Percentiles rank a stretch among this genome's conserved stretches.
Conservation (phyloP, 1,140 invertebrate genomes). For the Dermatophagoides farinae region DNA sequence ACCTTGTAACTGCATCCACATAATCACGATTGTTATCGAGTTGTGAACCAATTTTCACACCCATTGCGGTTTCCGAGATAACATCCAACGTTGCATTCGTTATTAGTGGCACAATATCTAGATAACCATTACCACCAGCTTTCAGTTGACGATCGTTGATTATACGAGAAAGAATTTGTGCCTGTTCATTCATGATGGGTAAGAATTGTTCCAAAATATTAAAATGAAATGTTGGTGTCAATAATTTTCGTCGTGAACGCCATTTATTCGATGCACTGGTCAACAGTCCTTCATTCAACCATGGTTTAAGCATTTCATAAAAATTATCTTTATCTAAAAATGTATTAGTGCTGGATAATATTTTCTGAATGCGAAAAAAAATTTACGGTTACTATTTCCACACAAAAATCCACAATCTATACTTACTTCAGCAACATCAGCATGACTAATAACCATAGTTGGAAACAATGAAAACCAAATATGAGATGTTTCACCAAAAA, state of each 20-base stretch:
- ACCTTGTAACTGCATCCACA: slow-evolving; percentile 34
- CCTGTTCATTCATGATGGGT: slow-evolving; percentile 31
- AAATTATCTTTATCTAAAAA: slow-evolving; percentile 39
- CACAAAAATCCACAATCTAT: not conserved
- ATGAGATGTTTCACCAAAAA: not conserved
- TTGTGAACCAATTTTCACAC: slow-evolving; percentile 44
- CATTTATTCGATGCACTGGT: slow-evolving; percentile 27
- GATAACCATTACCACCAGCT: slow-evolving; percentile 17
- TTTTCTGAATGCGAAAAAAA: not conserved
- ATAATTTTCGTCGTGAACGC: slow-evolving; percentile 28
- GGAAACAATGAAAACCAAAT: not conserved
- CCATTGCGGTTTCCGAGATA: slow-evolving; percentile 71
- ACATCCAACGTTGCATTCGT: slow-evolving; percentile 71
- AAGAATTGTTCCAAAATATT: slow-evolving; percentile 33
- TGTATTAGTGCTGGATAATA: slow-evolving; percentile 40
- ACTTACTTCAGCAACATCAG: not conserved
- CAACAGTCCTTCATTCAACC: slow-evolving; percentile 38
- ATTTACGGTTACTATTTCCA: not conserved
- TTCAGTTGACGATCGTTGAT: not conserved
- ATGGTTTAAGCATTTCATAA: slow-evolving; percentile 43
- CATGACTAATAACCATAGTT: not conserved
- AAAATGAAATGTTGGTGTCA: slow-evolving; percentile 36
- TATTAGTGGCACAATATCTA: slow-evolving; percentile 48
- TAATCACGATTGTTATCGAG: slow-evolving; percentile 43
- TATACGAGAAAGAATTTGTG: slow-evolving; percentile 23